Conservation (phyloP, 2,113 vertebrate genomes). For the Muscicapa adusta region DNA sequence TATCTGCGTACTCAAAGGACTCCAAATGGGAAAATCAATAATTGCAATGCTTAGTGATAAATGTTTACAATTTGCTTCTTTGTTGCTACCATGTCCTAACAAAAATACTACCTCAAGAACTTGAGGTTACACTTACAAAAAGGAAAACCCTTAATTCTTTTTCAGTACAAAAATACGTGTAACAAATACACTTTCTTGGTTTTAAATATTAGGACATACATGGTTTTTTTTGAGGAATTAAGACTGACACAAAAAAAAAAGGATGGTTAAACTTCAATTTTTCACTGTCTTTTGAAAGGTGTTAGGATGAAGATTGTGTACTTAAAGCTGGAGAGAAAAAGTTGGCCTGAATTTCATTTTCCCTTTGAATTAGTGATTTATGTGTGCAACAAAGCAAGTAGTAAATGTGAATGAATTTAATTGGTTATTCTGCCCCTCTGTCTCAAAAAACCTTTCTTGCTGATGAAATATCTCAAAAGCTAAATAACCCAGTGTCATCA, state of each 20-base stretch:
- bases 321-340: neutral
- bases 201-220: neutral
- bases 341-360: neutral
- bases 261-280: neutral
- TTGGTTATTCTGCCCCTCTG: slow-evolving; percentile 21
- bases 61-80: slow-evolving; percentile 67
- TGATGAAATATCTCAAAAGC: slow-evolving; percentile 54
- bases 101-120: slow-evolving; percentile 57
- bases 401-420: slow-evolving; percentile 42
- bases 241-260: neutral
- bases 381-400: slow-evolving; percentile 12
- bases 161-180: neutral
- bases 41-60: slow-evolving; percentile 61
- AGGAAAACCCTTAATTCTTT: neutral
- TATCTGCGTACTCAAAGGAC: slow-evolving; percentile 39
- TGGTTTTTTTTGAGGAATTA: neutral
- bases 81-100: slow-evolving; percentile 29
- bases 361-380: slow-evolving; percentile 10
- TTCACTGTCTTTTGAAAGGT: neutral
- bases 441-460: neutral
- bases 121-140: neutral
- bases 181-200: neutral
- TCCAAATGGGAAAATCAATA: slow-evolving; percentile 67
- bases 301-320: neutral
- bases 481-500: slow-evolving; percentile 41